Evolutionary conservation across 2,888 invertebrate species (phyloP).

Genomic region (Monopis laevigella): DNA sequence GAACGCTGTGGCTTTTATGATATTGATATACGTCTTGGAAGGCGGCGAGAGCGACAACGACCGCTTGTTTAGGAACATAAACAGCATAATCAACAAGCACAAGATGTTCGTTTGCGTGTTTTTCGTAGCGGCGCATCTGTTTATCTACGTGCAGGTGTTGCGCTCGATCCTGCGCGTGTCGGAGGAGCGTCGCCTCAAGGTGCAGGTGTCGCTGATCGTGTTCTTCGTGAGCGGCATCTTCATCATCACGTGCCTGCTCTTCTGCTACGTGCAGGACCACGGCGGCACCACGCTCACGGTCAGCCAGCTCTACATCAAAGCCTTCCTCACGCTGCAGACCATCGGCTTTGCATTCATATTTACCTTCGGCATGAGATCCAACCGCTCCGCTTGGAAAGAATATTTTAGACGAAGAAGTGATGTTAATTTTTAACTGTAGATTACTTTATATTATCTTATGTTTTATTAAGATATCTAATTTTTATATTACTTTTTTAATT

Average conservation of each 20-base stretch:
- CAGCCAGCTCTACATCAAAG: background rate
- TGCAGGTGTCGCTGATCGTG: background rate
- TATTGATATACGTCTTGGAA: background rate
- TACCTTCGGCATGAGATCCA: background rate
- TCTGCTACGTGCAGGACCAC: conserved; percentile 3
- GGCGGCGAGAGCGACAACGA: background rate
- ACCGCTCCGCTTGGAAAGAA: background rate
- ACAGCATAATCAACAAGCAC: background rate
- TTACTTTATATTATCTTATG: background rate
- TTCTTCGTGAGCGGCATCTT: conserved; percentile 1
- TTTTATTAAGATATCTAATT: too few species aligned
- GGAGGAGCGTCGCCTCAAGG: background rate
- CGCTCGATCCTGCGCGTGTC: background rate
- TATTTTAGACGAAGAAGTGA: background rate
- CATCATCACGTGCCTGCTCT: background rate
- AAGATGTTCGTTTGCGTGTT: background rate
- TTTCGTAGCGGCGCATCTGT: background rate
- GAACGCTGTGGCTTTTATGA: background rate
- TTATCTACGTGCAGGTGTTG: conserved; percentile 1
- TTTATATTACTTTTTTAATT: too few species aligned
- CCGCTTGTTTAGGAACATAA: background rate
- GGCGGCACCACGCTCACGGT: background rate
- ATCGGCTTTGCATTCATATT: background rate
- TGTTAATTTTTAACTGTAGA: too few species aligned
- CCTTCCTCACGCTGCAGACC: background rate